Percentiles rank a stretch among this genome's conserved stretches.
phyloP scores from a whole-genome alignment of 2,888 invertebrate genomes.

The Drosophila borealis region DNA sequence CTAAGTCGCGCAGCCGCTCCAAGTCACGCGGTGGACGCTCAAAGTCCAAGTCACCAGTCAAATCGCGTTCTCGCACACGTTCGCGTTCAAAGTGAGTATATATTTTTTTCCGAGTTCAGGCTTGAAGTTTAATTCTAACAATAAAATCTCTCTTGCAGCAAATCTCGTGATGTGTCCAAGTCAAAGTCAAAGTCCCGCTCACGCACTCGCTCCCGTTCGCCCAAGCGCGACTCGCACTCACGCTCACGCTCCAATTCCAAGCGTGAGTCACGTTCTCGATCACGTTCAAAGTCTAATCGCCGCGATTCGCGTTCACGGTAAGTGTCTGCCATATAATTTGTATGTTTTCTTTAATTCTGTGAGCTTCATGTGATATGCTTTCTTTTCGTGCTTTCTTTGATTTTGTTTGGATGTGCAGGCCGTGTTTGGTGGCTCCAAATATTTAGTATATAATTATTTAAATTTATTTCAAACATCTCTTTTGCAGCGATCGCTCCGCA shows the following conservation, averaged over 20 bases:
- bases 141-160: constrained; percentile 83
- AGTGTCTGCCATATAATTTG: constrained; percentile 30
- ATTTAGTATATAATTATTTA: constrained; percentile 29
- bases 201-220: constrained; percentile 87
- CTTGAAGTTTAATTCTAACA: background rate
- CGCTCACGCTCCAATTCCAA: constrained; percentile 84
- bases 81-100: constrained; percentile 91
- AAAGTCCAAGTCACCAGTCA: constrained; percentile 90
- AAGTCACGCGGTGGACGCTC: constrained; percentile 86
- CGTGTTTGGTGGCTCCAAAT: constrained; percentile 52
- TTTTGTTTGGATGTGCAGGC: constrained; percentile 70
- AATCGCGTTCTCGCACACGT: constrained; percentile 91
- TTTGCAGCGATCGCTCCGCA: constrained; percentile 88
- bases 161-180: constrained; percentile 88
- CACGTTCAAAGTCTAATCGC: constrained; percentile 85
- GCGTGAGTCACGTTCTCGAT: constrained; percentile 85
- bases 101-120: too few species aligned
- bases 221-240: constrained; percentile 84
- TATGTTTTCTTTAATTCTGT: background rate
- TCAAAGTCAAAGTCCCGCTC: constrained; percentile 88
- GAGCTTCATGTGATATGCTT: constrained; percentile 48
- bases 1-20: constrained; percentile 86
- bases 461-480: constrained; percentile 34
- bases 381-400: constrained; percentile 76
- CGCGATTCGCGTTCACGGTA: constrained; percentile 86